phyloP scores from a whole-genome alignment of 2,113 vertebrate species.

The Egretta garzetta region DNA sequence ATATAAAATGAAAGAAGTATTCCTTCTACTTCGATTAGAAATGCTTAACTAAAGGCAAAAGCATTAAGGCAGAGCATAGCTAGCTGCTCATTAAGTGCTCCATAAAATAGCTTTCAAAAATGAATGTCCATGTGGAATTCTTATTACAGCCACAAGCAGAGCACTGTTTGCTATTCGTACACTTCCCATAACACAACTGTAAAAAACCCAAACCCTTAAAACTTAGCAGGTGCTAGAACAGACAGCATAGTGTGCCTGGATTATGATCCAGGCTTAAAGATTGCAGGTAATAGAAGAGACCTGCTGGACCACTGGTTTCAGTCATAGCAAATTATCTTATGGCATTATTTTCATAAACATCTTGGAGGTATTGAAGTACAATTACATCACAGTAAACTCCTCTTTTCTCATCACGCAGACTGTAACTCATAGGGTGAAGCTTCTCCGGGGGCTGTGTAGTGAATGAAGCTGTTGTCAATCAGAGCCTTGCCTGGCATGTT shows the following conservation, averaged over 20 bases:
- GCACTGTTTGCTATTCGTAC: neutral
- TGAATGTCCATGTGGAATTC: neutral
- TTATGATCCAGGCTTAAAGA: neutral
- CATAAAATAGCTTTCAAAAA: neutral
- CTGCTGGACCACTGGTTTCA: neutral
- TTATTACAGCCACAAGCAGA: neutral
- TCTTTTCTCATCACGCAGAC: neutral
- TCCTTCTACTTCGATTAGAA: neutral
- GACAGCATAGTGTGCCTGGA: neutral
- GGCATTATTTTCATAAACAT: neutral
- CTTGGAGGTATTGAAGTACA: neutral
- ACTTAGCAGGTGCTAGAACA: neutral
- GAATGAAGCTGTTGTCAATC: neutral
- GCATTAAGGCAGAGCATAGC: neutral
- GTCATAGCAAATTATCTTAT: neutral
- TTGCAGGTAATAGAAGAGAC: neutral
- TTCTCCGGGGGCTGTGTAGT: neutral
- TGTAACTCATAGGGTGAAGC: neutral
- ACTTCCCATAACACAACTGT: neutral
- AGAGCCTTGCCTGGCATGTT: neutral
- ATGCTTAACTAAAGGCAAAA: neutral
- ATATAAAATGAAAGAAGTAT: neutral
- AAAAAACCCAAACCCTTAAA: neutral
- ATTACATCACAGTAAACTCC: neutral
- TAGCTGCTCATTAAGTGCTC: neutral